Base-by-base conservation (phyloP, 1,140 invertebrate species). In the Papilio xuthus region DNA sequence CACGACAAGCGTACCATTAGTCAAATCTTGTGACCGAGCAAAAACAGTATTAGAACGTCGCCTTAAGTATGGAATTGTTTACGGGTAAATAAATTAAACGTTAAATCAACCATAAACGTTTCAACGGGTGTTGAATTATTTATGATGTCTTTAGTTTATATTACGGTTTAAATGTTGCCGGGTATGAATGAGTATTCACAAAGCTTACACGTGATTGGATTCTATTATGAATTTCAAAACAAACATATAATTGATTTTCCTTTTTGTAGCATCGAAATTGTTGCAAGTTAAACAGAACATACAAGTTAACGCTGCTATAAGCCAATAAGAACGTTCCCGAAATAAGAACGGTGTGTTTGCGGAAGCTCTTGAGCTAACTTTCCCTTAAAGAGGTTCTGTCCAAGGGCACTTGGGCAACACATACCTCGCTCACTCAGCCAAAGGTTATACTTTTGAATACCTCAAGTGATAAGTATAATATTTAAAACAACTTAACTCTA, bases 21-120 rank as follows among this genome's bases (percentile, higher is more conserved):
- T 90, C 89, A 90, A 89, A 89, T 89, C 83, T 89, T 89, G 84
- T 85, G 84, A 87, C 82, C 81, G 82, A 82, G 81, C 84, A 87
- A 89, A 89, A 89, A 90, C 87, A 84, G 83, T 83, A 82, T 85
- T 86, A 85, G 81, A 84, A 60, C 79, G 74, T 78, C 72, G 80
- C 77, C 82, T 81, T 80, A 76, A 76, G 74, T 60, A 76, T 76
- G 74, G 74, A 76, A 76, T 76, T 76, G 74, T 76, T 76, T 76
- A 53, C 74, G 74, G 74, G 74, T 76, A 76, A 76, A 76, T 75
- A 60, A 75, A 75, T 75, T 75, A 75, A 75, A 78, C n/a, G 70
- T 72, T 60, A 41, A 73, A 79, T 73, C 78, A 79, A 63, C 69
- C 69, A 78, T 80, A 76, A 60, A 76, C 50, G 73, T 60, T 76